Evolutionary conservation across 1,140 invertebrate genomes (phyloP), one percentile per base, ranked within the genome.

Genomic region (Halictus rubicundus): DNA sequence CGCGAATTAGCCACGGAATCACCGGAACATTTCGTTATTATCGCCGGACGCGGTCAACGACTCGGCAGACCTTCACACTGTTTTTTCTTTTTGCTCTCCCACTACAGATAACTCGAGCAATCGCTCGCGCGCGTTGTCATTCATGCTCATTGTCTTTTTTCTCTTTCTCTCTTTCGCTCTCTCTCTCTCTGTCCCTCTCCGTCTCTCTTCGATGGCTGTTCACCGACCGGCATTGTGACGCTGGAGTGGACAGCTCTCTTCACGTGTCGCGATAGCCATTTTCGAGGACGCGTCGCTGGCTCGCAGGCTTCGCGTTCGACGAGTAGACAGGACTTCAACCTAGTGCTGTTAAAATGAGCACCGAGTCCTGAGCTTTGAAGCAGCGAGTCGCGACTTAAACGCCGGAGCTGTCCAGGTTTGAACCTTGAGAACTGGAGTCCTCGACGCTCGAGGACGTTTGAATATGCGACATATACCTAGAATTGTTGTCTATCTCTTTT

Each of bases 11-110:
- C 42, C 68, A 72, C 68, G 66, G 46, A 78, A 72, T 78, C 68
- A 78, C 60, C 46, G 76, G 76, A 64, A 78, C 68, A 32, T 64
- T 78, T 71, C 76, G 42, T 71, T 78, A 78, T 64, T 63, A 71
- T 78, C 76, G 46, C 7, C 14, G 59, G 46, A 42, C 49, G 76
- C 68, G 76, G 68, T 78, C 76, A 78, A 72, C 60, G 76, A 78
- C 76, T 72, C 57, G n/a, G 0, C 60, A 72, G 68, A 78, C 68
- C 76, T 78, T 78, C 76, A 54, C 76, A 63, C 68, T 64, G 32
- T 71, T 78, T 69, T 78, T 63, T 63, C 27, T 25, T 32, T 61
- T 12, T 16, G 12, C 60, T 21, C 76, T 23, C 76, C 27, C 74
- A 69, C 74, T 60, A 66, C 39, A 21, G 66, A 77, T 77, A 77